A percentile compares a stretch with the other conserved stretches of the same genome.
Conservation (phyloP, 2,888 invertebrate genomes). For the Cephus sareptanus region DNA sequence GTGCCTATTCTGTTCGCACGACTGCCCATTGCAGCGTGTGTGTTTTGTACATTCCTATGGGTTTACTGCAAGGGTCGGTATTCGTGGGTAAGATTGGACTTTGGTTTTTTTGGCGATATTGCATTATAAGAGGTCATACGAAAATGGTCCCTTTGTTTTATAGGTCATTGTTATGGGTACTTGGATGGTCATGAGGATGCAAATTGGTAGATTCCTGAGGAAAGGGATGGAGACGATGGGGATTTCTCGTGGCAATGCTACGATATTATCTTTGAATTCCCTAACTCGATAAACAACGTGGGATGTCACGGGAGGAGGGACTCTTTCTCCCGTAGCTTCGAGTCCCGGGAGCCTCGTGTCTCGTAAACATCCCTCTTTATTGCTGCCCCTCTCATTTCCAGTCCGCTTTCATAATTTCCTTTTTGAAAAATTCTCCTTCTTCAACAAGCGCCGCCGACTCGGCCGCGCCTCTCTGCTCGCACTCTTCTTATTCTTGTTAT, state of each 20-base stretch:
- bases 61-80: not conserved
- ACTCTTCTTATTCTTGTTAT: slow-evolving; percentile 4
- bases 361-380: slow-evolving; percentile 64
- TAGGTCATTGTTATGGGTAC: not conserved
- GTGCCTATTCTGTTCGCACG: not conserved
- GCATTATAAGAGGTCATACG: not conserved
- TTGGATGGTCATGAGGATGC: not conserved
- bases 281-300: slow-evolving; percentile 57
- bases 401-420: slow-evolving; percentile 60
- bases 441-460: slow-evolving; percentile 9
- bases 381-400: slow-evolving; percentile 59
- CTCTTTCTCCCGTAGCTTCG: slow-evolving; percentile 22
- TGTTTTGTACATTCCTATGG: not conserved
- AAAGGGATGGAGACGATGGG: not conserved
- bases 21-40: not conserved
- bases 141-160: not conserved
- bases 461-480: slow-evolving; percentile 8
- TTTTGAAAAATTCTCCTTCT: slow-evolving; percentile 47
- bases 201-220: not conserved
- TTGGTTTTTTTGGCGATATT: not conserved
- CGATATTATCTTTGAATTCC: slow-evolving; percentile 53
- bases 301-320: slow-evolving; percentile 51
- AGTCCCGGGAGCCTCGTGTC: slow-evolving; percentile 53
- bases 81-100: not conserved
- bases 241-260: slow-evolving; percentile 24